phyloP scores from a whole-genome alignment of 2,888 invertebrate species.

The Limnephilus auricula region DNA sequence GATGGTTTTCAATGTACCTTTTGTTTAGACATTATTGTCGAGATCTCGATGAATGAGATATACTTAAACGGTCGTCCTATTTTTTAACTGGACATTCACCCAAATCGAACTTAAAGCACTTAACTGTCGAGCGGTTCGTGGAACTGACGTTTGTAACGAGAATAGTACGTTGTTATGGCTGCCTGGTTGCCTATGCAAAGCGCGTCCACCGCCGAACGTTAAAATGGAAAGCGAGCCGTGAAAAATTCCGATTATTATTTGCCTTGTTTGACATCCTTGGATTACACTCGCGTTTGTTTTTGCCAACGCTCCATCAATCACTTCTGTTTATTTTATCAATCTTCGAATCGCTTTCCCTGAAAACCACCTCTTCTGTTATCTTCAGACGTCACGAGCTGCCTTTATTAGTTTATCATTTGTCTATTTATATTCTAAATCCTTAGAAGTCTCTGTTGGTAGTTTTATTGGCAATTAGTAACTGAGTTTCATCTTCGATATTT shows the following conservation, averaged over 20 bases:
- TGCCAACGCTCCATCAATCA: slow-evolving; percentile 14
- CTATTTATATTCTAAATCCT: not conserved
- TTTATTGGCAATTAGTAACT: not conserved
- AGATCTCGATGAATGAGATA: slow-evolving; percentile 23
- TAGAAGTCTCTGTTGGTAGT: not conserved
- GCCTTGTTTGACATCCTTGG: slow-evolving; percentile 47
- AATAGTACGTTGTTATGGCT: slow-evolving; percentile 21
- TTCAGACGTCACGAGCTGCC: not conserved
- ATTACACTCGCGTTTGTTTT: slow-evolving; percentile 42
- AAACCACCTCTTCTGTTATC: not conserved
- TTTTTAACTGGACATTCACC: slow-evolving; percentile 45
- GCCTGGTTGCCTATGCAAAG: slow-evolving; percentile 44
- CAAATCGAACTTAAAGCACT: slow-evolving; percentile 46
- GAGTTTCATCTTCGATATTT: not conserved
- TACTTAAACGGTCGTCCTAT: slow-evolving; percentile 45
- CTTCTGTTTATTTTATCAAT: slow-evolving; percentile 4
- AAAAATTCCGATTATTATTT: slow-evolving; percentile 50
- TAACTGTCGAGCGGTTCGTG: slow-evolving; percentile 54
- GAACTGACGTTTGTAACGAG: slow-evolving; percentile 44
- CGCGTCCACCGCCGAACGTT: slow-evolving; percentile 55
- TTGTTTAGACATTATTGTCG: slow-evolving; percentile 51
- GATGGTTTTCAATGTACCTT: slow-evolving; percentile 38
- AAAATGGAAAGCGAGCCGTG: slow-evolving; percentile 62
- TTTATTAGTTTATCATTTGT: not conserved
- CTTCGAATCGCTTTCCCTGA: not conserved